Evolutionary conservation across 1,140 invertebrate species (phyloP).

Genomic region (Anastrepha obliqua): DNA sequence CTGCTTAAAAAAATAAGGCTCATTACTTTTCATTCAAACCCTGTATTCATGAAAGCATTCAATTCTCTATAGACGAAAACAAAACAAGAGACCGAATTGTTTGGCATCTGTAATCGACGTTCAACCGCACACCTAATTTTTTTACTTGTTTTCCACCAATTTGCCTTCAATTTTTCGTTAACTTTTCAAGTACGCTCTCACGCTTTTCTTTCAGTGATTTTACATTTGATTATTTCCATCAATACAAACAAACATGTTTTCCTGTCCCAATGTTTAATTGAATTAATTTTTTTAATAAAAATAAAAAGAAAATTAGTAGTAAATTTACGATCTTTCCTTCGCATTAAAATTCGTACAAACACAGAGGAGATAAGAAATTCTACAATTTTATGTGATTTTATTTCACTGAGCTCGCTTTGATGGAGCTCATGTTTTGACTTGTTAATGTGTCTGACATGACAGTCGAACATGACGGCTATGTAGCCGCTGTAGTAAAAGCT

Average conservation of each 20-base stretch:
- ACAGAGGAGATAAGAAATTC: conserved; percentile 42
- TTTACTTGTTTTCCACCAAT: too few species aligned
- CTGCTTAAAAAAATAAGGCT: too few species aligned
- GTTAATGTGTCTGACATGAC: conserved; percentile 48
- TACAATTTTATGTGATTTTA: conserved; percentile 52
- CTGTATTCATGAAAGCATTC: too few species aligned
- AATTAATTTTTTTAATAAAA: conserved; percentile 18
- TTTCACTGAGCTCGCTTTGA: conserved; percentile 28
- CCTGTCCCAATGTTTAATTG: not conserved
- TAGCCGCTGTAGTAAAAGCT: not conserved
- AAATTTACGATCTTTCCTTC: conserved; percentile 41
- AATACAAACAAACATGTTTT: not conserved
- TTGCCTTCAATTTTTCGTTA: not conserved
- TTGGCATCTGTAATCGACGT: too few species aligned
- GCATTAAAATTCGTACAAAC: conserved; percentile 30
- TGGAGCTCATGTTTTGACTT: conserved; percentile 52
- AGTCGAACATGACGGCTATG: conserved; percentile 37
- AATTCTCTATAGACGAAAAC: too few species aligned
- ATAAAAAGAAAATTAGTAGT: conserved; percentile 25
- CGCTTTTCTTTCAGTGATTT: not conserved
- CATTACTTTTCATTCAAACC: too few species aligned
- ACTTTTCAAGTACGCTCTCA: not conserved
- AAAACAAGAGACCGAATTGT: too few species aligned
- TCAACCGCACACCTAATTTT: too few species aligned
- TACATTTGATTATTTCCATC: not conserved